These are phyloP conservation scores for Theocolax elegans DNA, from an alignment of 1,140 invertebrate species.

Conservation along the genomic window DNA sequence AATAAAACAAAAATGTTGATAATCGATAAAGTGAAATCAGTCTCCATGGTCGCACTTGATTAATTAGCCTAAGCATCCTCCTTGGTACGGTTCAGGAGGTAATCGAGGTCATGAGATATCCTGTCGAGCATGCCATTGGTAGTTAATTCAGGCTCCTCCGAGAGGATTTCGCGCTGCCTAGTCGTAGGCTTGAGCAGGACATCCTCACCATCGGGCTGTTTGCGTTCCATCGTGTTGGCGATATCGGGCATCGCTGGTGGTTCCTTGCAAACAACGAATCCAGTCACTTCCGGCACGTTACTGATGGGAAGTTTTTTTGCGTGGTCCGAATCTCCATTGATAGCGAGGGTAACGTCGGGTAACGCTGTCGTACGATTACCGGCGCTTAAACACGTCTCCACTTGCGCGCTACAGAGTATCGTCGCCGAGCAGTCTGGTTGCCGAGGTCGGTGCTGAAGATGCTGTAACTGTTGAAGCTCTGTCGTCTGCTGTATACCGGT, in stretches of 20 bases:
- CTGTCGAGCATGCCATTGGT: slow-evolving; percentile 74
- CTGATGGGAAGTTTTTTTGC: neutral
- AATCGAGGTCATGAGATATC: slow-evolving; percentile 80
- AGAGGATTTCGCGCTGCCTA: neutral
- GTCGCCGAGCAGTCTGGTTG: slow-evolving; percentile 49
- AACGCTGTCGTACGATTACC: slow-evolving; percentile 44
- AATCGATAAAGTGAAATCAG: too few relatives aligned
- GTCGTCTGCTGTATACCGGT: neutral
- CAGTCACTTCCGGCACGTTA: too few relatives aligned
- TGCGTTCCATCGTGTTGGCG: slow-evolving; percentile 61
- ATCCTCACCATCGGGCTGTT: slow-evolving; percentile 64
- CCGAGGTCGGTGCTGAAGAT: slow-evolving; percentile 14
- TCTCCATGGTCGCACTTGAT: too few relatives aligned
- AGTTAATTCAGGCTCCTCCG: slow-evolving; percentile 35
- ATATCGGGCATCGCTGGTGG: slow-evolving; percentile 54
- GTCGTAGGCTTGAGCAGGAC: slow-evolving; percentile 49
- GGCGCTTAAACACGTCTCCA: slow-evolving; percentile 56
- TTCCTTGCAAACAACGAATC: too few relatives aligned
- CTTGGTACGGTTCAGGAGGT: slow-evolving; percentile 74
- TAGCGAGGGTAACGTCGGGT: slow-evolving; percentile 63
- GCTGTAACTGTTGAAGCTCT: neutral
- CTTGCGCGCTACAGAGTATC: slow-evolving; percentile 59
- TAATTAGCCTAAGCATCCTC: slow-evolving; percentile 8
- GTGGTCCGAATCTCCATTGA: slow-evolving; percentile 45
- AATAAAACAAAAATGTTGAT: too few relatives aligned